Conservation (phyloP, 2,113 vertebrate species). For the Oreochromis niloticus region DNA sequence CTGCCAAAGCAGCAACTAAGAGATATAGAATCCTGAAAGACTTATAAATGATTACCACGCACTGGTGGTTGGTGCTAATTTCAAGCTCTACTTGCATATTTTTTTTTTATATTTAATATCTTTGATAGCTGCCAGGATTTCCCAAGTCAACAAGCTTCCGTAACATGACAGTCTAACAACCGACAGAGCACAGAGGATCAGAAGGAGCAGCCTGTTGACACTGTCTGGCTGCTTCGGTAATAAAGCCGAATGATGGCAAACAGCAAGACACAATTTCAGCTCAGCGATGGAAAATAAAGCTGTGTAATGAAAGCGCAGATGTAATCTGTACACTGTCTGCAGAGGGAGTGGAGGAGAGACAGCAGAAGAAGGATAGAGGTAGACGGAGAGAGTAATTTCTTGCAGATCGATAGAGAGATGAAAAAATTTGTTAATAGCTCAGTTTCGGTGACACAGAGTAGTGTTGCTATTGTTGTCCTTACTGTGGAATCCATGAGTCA, state of each 20-base stretch:
- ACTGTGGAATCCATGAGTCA: slow-evolving; percentile 6
- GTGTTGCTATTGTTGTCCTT: neutral
- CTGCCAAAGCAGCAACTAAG: slow-evolving; percentile 1
- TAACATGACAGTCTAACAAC: slow-evolving; percentile 34
- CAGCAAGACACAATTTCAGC: slow-evolving; percentile 51
- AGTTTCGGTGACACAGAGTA: slow-evolving; percentile 3
- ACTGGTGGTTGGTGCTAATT: slow-evolving; percentile 13
- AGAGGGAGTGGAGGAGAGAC: neutral
- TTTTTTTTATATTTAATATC: slow-evolving; percentile 1
- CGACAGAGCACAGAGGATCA: slow-evolving; percentile 30
- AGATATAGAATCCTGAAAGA: slow-evolving; percentile 9
- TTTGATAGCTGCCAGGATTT: slow-evolving; percentile 18
- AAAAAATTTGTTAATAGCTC: slow-evolving; percentile 28
- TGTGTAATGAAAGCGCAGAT: slow-evolving; percentile 52
- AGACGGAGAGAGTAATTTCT: neutral
- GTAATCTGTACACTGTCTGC: slow-evolving; percentile 38
- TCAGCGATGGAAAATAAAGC: slow-evolving; percentile 47
- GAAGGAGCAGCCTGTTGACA: slow-evolving; percentile 32
- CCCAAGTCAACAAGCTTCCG: slow-evolving; percentile 20
- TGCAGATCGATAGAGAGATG: slow-evolving; percentile 41
- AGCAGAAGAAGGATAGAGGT: neutral
- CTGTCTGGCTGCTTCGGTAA: slow-evolving; percentile 32
- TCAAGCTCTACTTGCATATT: slow-evolving; percentile 7
- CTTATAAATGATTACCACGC: slow-evolving; percentile 5
- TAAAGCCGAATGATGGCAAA: slow-evolving; percentile 48